Base-by-base conservation (phyloP, 2,888 invertebrate genomes). In the Chromoteleia sp. region DNA sequence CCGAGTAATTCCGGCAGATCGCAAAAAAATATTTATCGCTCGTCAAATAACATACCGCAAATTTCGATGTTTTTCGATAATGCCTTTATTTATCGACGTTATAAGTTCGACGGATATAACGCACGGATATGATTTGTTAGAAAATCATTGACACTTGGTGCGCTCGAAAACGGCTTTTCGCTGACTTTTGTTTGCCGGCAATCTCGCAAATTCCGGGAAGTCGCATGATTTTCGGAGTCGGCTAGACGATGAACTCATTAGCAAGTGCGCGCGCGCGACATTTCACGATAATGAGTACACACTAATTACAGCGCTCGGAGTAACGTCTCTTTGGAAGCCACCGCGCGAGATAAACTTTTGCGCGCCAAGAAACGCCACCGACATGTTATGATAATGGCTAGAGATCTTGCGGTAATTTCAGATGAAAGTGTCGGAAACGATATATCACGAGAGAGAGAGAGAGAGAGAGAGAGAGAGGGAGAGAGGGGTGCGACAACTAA, bases 311-410 rank as follows among this genome's bases (percentile, higher is more conserved):
- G 52, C 67, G 56, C 77, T 61, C 33, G 41, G 45, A 74, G 68
- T 74, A 63, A 74, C 73, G 63, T 73, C 81, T 73, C 73, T 81
- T 74, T 74, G 52, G 77, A 68, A 77, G 67, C 50, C 63, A 48
- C 7, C 21, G 59, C 36, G 58, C 77, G 65, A 81, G 77, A 81
- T 77, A 77, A 81, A 74, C 73, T 77, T 74, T 77, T 73, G 76
- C 45, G 56, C 67, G 73, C 73, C 70, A 67, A 73, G 71, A 68
- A 81, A 76, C 39, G 67, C 54, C 48, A 71, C 58, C 81, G 73
- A 81, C 81, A 74, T 81, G 81, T 81, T 81, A 81, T 77, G 68
- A 77, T 77, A 82, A 82, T 74, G 74, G 70, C 58, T 25, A 7
- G 63, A 82, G 65, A 70, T 77, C 63, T 78, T 82, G 81, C 45